A percentile compares a stretch with the other conserved stretches of the same genome.
phyloP scores from a whole-genome alignment of 1,140 invertebrate genomes.

The Eumeta japonica region DNA sequence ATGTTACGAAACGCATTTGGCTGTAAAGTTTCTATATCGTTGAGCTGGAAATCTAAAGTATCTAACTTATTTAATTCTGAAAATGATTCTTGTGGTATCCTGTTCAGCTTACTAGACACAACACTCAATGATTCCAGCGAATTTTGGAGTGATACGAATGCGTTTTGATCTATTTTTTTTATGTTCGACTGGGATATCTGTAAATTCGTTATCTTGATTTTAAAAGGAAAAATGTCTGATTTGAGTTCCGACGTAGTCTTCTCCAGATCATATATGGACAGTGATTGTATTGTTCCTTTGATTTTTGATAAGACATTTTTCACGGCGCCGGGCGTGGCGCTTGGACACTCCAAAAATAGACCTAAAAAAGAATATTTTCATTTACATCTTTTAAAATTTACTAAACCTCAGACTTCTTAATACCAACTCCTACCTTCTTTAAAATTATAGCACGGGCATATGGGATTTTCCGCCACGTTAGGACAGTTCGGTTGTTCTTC shows the following conservation, averaged over 20 bases:
- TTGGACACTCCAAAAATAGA: slow-evolving; percentile 85
- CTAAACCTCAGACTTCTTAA: neutral
- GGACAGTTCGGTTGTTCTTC: slow-evolving; percentile 64
- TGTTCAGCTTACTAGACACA: slow-evolving; percentile 75
- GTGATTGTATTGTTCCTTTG: slow-evolving; percentile 72
- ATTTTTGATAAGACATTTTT: slow-evolving; percentile 63
- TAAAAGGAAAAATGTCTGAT: slow-evolving; percentile 69
- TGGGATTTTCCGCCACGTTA: slow-evolving; percentile 67
- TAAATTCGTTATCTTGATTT: slow-evolving; percentile 67
- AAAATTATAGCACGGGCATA: slow-evolving; percentile 88
- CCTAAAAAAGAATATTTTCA: slow-evolving; percentile 45
- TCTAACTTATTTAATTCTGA: slow-evolving; percentile 68
- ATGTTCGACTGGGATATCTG: slow-evolving; percentile 82
- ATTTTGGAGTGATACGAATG: slow-evolving; percentile 68
- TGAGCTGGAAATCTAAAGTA: slow-evolving; percentile 79
- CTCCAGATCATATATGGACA: slow-evolving; percentile 85
- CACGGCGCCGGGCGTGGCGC: slow-evolving; percentile 65
- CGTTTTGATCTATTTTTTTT: slow-evolving; percentile 69
- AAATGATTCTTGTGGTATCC: slow-evolving; percentile 79
- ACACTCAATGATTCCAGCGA: slow-evolving; percentile 77
- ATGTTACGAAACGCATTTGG: slow-evolving; percentile 82
- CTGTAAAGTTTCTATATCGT: slow-evolving; percentile 77
- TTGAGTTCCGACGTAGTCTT: slow-evolving; percentile 69
- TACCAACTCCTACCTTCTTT: slow-evolving; percentile 68
- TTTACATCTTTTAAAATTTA: neutral